These are phyloP conservation scores for Nautilus pompilius DNA, from an alignment of 1,140 invertebrate genomes.

Conservation along the genomic window DNA sequence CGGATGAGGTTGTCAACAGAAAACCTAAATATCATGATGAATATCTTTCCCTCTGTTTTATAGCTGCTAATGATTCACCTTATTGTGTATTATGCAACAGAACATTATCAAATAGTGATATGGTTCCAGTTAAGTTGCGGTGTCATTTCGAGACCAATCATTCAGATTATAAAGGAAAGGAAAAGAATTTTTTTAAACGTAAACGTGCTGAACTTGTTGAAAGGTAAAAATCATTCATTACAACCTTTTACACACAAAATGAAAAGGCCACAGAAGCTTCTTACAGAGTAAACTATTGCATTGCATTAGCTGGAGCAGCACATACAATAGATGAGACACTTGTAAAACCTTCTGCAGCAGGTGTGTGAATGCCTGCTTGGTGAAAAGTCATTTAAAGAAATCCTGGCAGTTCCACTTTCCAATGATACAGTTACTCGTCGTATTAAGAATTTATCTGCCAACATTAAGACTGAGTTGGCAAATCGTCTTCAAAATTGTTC, in stretches of 20 bases:
- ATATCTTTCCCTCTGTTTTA: background rate
- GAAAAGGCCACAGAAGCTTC: background rate
- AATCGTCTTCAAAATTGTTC: background rate
- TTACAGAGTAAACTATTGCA: background rate
- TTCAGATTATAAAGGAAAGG: background rate
- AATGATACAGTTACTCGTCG: background rate
- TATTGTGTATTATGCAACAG: background rate
- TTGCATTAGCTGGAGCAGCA: background rate
- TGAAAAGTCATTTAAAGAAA: background rate
- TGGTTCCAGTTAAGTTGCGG: background rate
- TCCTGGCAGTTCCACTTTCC: background rate
- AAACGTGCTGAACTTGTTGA: background rate
- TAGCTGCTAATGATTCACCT: background rate
- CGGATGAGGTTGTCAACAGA: background rate
- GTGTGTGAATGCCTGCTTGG: background rate
- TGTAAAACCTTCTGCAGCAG: background rate
- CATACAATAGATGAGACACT: background rate
- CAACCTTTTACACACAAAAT: background rate
- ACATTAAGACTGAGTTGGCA: background rate
- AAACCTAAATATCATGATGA: background rate
- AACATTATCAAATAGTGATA: background rate
- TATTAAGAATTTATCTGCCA: background rate
- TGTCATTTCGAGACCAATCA: background rate
- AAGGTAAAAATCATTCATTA: background rate
- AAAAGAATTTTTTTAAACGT: background rate